Evolutionary conservation across 2,113 vertebrate species (phyloP).

Genomic region (Oxygymnocypris stewartii): DNA sequence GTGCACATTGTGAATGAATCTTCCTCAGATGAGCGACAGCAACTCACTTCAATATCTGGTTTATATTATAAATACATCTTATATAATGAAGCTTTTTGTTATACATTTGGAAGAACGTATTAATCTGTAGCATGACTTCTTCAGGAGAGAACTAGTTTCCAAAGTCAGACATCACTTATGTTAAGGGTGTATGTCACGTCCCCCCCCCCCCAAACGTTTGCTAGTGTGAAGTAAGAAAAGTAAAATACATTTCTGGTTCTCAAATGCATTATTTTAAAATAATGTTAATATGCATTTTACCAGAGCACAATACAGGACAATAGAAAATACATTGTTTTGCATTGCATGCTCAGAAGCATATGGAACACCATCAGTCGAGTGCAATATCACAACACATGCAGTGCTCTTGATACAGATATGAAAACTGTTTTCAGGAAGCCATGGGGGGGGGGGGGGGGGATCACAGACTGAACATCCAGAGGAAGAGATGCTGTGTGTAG

Average conservation of each 20-base stretch:
- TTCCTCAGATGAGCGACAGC: no score
- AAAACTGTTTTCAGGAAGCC: not conserved
- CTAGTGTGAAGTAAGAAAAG: not conserved
- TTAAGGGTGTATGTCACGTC: no score
- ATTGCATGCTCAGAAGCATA: not conserved
- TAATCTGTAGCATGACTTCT: no score
- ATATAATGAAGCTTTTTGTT: no score
- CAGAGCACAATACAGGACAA: not conserved
- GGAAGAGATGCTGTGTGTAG: not conserved
- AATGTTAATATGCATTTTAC: not conserved
- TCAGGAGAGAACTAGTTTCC: no score
- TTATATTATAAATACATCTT: no score
- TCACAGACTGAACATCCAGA: constrained; percentile 8
- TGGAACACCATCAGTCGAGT: not conserved
- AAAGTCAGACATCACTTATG: no score
- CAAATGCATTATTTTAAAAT: no score
- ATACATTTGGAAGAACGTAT: no score
- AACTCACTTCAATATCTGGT: no score
- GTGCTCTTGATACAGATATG: not conserved
- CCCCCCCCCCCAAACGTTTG: not conserved
- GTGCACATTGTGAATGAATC: no score
- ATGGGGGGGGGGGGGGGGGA: not conserved
- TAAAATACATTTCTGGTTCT: not conserved
- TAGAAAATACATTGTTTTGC: not conserved
- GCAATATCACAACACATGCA: not conserved